phyloP scores from a whole-genome alignment of 2,888 invertebrate genomes.

The Graphium colonna region DNA sequence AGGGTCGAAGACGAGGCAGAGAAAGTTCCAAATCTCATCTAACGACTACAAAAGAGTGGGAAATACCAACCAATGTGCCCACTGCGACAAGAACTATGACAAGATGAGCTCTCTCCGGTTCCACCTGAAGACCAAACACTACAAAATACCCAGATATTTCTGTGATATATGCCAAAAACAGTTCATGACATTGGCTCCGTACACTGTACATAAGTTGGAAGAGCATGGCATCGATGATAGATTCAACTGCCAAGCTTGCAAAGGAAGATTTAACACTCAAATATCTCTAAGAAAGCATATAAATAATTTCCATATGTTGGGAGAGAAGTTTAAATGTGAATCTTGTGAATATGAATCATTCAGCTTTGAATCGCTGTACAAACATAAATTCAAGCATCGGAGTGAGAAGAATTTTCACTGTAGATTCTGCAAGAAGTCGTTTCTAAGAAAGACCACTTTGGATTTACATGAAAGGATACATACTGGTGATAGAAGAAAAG shows the following conservation, averaged over 20 bases:
- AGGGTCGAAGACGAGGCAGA: no score
- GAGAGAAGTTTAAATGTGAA: constrained; percentile 52
- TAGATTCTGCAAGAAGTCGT: constrained; percentile 63
- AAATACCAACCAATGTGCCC: constrained; percentile 38
- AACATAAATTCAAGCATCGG: constrained; percentile 64
- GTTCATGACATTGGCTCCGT: constrained; percentile 50
- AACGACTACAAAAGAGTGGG: constrained; percentile 47
- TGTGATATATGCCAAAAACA: constrained; percentile 46
- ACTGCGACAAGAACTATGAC: constrained; percentile 49
- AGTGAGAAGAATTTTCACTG: constrained; percentile 65
- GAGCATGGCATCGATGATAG: constrained; percentile 56
- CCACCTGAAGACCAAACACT: constrained; percentile 56
- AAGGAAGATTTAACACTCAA: constrained; percentile 51
- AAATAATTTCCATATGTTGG: constrained; percentile 63
- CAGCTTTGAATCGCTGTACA: constrained; percentile 49
- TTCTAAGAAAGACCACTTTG: constrained; percentile 54
- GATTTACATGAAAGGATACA: constrained; percentile 61
- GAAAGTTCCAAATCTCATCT: constrained; percentile 45
- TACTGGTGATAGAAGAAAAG: constrained; percentile 59
- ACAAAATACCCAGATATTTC: constrained; percentile 42
- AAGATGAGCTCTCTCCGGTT: constrained; percentile 43
- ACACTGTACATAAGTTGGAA: constrained; percentile 52
- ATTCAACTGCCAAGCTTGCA: constrained; percentile 60
- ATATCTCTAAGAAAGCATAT: constrained; percentile 51
- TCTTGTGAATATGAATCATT: constrained; percentile 60